These are phyloP conservation scores for Crocallis elinguaria DNA, from an alignment of 2,888 invertebrate genomes.

Conservation along the genomic window DNA sequence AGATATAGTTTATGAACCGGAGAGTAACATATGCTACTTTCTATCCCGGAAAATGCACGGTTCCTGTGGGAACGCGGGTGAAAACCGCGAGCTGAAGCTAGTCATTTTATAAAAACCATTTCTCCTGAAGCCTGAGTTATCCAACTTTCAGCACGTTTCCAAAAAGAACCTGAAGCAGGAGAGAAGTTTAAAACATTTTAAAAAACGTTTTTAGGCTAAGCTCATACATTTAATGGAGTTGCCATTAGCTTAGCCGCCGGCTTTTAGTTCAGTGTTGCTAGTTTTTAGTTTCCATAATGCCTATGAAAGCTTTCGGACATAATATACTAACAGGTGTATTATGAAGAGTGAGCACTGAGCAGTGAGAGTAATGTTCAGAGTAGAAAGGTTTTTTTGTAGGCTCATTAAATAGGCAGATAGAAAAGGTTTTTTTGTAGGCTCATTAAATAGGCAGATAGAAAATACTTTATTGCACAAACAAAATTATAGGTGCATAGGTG, in stretches of 20 bases:
- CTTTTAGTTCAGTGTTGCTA: conserved; percentile 27
- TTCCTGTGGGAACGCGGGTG: too few relatives aligned
- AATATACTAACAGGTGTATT: conserved; percentile 13
- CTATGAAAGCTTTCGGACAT: conserved; percentile 26
- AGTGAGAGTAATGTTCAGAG: conserved; percentile 1
- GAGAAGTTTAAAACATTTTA: conserved; percentile 25
- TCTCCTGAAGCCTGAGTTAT: neutral
- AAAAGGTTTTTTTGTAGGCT: too few relatives aligned
- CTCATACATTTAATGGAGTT: conserved; percentile 48
- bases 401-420: too few relatives aligned
- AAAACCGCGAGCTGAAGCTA: neutral
- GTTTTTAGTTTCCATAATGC: conserved; percentile 26
- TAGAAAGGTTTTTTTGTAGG: neutral
- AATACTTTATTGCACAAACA: too few relatives aligned
- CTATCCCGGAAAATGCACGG: too few relatives aligned
- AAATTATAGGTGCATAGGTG: too few relatives aligned
- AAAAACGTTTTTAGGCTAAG: conserved; percentile 32
- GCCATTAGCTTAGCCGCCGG: conserved; percentile 43
- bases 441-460: too few relatives aligned
- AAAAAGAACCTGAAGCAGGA: conserved; percentile 6
- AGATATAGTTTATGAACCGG: too few relatives aligned
- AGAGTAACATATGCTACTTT: too few relatives aligned
- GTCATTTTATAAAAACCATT: neutral
- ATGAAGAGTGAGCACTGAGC: neutral
- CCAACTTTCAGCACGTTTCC: neutral